Base-by-base conservation (phyloP, 2,888 invertebrate species). In the Lottia gigantea region DNA sequence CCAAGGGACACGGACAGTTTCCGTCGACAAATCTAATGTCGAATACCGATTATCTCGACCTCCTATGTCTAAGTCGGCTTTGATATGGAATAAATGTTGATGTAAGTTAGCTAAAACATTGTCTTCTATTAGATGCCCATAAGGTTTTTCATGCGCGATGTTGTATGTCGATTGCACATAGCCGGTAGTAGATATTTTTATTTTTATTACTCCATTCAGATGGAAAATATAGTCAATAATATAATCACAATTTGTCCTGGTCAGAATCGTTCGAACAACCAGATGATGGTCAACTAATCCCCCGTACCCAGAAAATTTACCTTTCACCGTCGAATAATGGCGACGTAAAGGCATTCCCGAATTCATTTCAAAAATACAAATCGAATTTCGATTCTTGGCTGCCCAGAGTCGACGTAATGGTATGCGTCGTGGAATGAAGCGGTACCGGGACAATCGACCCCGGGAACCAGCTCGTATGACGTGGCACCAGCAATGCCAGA, bases 181-280 rank as follows among this genome's bases (percentile, higher is more conserved):
- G 3, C 86, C 86, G 1, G 85, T 83, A 3, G 80, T 67, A 7
- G 84, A 74, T 15, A 81, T 79, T 45, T 80, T 76, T 12, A 82
- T 70, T 70, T 86, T 83, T 23, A 86, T 74, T 16, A 76, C 80
- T 2, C 85, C 86, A 73, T 85, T 83, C 15, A 80, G 74, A 74
- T 85, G 83, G 74, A 86, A 84, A 19, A 83, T 79, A 46, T 82
- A 83, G 72, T 86, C 86, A 64, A 86, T 79, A 14, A 86, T 79
- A 68, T 83, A 86, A 74, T 86, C 86, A 68, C 78, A 80, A 71
- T 82, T 83, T 79, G 82, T 80, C 15, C 85, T 74, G 69, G 73
- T 82, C 16, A 81, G 76, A 46, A 85, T 82, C 62, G 80, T 75
- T 31, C 86, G 67, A 4, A 86, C 79, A 16, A 85, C 79, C 11